Base-by-base conservation (phyloP, 2,797 vertebrate genomes). In the Trematomus bernacchii region DNA sequence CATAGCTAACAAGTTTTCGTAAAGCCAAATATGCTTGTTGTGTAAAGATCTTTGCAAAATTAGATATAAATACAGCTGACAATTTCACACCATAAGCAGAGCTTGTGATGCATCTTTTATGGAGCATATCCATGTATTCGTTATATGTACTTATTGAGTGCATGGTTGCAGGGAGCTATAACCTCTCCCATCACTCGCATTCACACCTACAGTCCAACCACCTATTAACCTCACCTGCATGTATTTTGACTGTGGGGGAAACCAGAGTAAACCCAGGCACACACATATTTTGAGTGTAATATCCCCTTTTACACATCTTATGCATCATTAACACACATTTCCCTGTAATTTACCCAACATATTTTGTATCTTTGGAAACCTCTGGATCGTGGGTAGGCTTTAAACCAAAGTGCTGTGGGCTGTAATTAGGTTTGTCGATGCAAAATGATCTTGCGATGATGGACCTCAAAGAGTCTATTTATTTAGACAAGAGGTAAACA, bases 321-420 rank as follows among this genome's bases (percentile, higher is more conserved):
- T 78, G 21, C 72, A 59, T 77, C 66, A 83, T 63, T 79, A 61
- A 65, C 51, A 87, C 80, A 82, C 77, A 42, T 85, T 60, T 76
- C 73, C 86, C 81, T 83, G 68, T 82, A 79, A 91, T 88, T 84
- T 70, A 13, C 57, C 21, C 44, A 74, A 83, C 69, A 80, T 79
- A 77, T 83, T 80, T 74, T 76, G 65, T 79, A 46, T 86, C 74
- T 87, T 80, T 79, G 63, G 67, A 70, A 83, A 83, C 73, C 68
- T 77, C 50, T n/a, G 54, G 57, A 83, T 75, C 16, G 16, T 82
- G 79, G 72, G 63, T 42, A 63, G 48, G 84, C 69, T 79, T 82
- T 15, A 59, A 78, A 73, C 43, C 43, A 67, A 69, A 77, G 65
- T 68, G 76, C 30, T 76, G 27, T 23, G 19, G 43, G 27, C 73